Conservation (phyloP, 2,888 invertebrate species). For the Microctonus hyperodae region DNA sequence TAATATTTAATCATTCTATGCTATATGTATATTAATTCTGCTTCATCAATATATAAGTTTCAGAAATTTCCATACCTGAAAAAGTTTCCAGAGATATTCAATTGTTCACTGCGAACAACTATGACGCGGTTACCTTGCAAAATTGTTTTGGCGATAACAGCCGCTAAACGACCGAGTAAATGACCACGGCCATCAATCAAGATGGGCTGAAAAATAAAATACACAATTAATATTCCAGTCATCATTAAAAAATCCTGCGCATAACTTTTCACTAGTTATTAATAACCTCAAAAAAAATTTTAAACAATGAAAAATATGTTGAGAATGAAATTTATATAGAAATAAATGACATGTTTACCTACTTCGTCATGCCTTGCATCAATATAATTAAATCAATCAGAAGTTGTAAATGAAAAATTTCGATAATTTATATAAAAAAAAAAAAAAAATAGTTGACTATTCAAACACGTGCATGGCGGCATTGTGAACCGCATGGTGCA, state of each 20-base stretch:
- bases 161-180: constrained; percentile 94
- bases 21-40: too few relatives aligned
- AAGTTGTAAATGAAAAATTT: background rate
- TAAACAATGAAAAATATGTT: too few relatives aligned
- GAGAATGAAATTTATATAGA: too few relatives aligned
- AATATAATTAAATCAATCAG: background rate
- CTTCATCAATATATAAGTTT: background rate
- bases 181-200: constrained; percentile 99
- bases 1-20: background rate
- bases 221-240: background rate
- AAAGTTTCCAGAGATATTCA: constrained; percentile 98
- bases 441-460: background rate
- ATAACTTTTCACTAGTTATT: background rate
- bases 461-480: background rate
- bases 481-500: background rate
- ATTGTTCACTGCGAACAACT: constrained; percentile 93
- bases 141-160: constrained; percentile 93
- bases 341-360: too few relatives aligned
- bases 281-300: background rate
- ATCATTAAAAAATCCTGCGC: background rate
- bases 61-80: constrained; percentile 74
- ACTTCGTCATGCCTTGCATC: too few relatives aligned
- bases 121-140: constrained; percentile 95
- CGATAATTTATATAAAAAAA: background rate
- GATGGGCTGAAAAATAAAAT: constrained; percentile 76